Percentiles rank a stretch among this genome's conserved stretches.
Conservation (phyloP, 2,797 vertebrate species). For the Mormyrus proboscirostris region DNA sequence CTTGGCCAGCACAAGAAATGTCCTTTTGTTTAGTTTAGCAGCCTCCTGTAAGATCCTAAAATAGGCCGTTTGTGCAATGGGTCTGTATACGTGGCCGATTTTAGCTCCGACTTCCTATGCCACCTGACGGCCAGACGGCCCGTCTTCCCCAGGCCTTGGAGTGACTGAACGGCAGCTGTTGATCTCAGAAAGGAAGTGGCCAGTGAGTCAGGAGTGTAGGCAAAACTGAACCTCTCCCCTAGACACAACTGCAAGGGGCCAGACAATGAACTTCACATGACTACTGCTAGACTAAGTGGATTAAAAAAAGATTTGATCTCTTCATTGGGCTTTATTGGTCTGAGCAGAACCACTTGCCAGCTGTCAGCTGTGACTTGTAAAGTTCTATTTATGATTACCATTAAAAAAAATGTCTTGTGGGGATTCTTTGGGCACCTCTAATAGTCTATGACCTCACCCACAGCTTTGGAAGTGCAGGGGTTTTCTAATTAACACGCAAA, state of each 20-base stretch:
- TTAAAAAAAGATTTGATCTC: neutral
- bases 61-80: neutral
- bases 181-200: neutral
- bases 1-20: neutral
- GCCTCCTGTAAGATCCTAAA: conserved; percentile 21
- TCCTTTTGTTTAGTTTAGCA: conserved; percentile 18
- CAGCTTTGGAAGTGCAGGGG: neutral
- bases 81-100: conserved; percentile 26
- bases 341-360: neutral
- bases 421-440: neutral
- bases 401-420: neutral
- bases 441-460: neutral
- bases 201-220: neutral
- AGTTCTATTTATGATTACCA: conserved; percentile 1
- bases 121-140: conserved; percentile 15
- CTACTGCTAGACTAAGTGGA: neutral
- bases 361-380: neutral
- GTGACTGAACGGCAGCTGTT: neutral
- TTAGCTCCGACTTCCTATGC: conserved; percentile 30
- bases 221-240: neutral
- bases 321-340: neutral
- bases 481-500: neutral
- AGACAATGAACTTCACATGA: neutral
- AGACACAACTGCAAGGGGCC: neutral
- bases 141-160: neutral